These are phyloP conservation scores for Struthio camelus DNA, from an alignment of 2,113 vertebrate species.

Conservation along the genomic window DNA sequence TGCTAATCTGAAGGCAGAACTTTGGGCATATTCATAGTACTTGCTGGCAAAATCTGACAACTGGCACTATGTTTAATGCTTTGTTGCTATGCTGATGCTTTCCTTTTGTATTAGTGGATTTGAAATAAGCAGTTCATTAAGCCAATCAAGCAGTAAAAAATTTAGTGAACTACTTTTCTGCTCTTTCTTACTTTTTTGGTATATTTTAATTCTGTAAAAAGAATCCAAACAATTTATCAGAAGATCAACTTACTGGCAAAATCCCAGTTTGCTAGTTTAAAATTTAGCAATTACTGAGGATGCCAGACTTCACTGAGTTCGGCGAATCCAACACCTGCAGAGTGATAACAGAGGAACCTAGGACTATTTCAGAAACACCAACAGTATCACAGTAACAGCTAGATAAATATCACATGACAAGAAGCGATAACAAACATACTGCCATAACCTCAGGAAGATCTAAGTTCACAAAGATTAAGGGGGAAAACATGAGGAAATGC, in stretches of 20 bases:
- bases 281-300: background rate
- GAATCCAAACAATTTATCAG: background rate
- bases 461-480: constrained; percentile 73
- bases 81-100: background rate
- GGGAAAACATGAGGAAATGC: constrained; percentile 49
- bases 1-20: background rate
- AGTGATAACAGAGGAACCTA: constrained; percentile 39
- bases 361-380: constrained; percentile 64
- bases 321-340: constrained; percentile 67
- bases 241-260: background rate
- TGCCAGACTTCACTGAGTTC: constrained; percentile 34
- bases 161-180: background rate
- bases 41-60: background rate
- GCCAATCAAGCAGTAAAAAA: background rate
- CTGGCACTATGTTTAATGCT: background rate
- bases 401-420: constrained; percentile 74
- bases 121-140: background rate
- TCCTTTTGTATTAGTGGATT: background rate
- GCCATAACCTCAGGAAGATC: constrained; percentile 41
- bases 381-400: constrained; percentile 63
- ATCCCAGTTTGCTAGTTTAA: background rate
- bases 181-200: background rate
- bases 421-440: constrained; percentile 67
- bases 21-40: background rate
- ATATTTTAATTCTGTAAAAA: background rate